Evolutionary conservation across 2,113 vertebrate species (phyloP).

Genomic region (Pachycephala philippinensis): DNA sequence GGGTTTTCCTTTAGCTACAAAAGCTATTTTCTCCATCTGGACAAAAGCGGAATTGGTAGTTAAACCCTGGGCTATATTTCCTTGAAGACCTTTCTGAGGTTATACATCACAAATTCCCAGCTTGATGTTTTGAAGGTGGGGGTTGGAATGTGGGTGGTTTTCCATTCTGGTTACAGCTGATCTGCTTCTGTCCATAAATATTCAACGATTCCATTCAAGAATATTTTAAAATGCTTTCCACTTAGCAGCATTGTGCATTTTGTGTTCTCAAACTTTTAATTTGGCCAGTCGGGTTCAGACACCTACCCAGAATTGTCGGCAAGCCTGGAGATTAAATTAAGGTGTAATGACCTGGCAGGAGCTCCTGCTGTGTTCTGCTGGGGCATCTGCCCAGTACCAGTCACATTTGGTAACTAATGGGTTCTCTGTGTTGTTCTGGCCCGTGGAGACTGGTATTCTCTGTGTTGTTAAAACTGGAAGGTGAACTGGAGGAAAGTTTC

Average conservation of each 20-base stretch:
- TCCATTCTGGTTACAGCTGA: not conserved
- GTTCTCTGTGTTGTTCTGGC: not conserved
- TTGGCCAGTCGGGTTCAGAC: not conserved
- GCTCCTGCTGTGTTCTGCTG: constrained; percentile 48
- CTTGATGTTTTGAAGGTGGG: not conserved
- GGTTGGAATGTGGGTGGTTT: not conserved
- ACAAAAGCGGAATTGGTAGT: not conserved
- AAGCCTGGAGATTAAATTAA: not conserved
- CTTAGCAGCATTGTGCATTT: not conserved
- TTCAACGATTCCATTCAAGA: not conserved
- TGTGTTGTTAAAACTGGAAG: not conserved
- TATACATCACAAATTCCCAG: not conserved
- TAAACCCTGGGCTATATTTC: not conserved
- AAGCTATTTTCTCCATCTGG: not conserved
- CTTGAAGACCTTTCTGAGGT: not conserved
- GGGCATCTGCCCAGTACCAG: not conserved
- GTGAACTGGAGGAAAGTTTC: not conserved
- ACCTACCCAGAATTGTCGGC: not conserved
- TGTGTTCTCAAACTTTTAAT: not conserved
- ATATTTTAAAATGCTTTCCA: not conserved
- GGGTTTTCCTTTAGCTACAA: constrained; percentile 1
- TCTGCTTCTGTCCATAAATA: not conserved
- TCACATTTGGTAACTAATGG: not conserved
- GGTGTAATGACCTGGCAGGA: constrained; percentile 9
- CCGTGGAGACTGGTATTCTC: not conserved